Conservation (phyloP, 37 sponge, comb jelly and placozoan genomes). For the Eunapius fragilis region DNA sequence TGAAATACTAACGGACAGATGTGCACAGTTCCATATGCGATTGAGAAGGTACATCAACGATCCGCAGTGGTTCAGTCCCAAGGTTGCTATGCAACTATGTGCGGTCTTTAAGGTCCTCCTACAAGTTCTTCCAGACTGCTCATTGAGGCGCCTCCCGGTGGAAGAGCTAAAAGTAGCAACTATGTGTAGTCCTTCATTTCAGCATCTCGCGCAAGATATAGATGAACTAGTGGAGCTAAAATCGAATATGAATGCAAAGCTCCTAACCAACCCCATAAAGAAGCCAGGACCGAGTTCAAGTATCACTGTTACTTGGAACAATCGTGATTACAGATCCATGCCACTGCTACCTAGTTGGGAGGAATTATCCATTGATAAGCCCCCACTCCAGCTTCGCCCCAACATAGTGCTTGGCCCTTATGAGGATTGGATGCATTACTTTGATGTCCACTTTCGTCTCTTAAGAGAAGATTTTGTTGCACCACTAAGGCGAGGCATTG, state of each 20-base stretch:
- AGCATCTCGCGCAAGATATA: no score
- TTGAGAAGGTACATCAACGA: neutral
- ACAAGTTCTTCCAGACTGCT: no score
- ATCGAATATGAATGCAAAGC: no score
- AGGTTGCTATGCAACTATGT: conserved; percentile 13
- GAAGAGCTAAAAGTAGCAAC: no score
- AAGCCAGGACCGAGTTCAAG: no score
- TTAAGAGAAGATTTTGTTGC: conserved; percentile 89
- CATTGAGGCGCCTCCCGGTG: no score
- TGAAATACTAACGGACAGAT: conserved; percentile 55
- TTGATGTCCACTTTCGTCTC: conserved; percentile 86
- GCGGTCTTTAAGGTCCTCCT: no score
- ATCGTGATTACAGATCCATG: conserved; percentile 29
- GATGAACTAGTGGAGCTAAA: no score
- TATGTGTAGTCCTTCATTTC: no score
- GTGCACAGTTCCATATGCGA: conserved; percentile 33
- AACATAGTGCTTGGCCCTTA: conserved; percentile 63
- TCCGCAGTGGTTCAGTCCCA: neutral
- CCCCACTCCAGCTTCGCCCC: conserved; percentile 40
- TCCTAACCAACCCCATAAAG: no score
- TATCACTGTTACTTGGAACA: no score
- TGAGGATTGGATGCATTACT: conserved; percentile 74
- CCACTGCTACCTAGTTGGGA: conserved; percentile 56
- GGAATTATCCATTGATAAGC: conserved; percentile 19
- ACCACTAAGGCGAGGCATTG: conserved; percentile 80